A percentile compares a stretch with the other conserved stretches of the same genome.
Evolutionary conservation across 2,113 vertebrate species (phyloP).

Genomic region (Chamaea fasciata): DNA sequence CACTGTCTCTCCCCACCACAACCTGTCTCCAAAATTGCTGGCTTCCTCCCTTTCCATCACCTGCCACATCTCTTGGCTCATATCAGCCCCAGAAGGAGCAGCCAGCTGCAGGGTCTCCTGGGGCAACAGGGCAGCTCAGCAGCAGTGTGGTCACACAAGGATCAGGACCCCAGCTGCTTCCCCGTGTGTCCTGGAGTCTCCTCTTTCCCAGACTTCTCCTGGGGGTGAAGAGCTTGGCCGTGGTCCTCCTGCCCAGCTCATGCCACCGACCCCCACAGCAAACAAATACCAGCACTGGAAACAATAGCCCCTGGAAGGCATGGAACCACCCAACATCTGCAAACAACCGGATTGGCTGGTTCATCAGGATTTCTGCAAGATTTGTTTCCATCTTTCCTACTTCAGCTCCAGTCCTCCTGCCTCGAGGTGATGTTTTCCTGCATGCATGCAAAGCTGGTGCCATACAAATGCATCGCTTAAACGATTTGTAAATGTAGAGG

Average conservation of each 20-base stretch:
- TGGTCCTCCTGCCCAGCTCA: neutral
- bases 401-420: neutral
- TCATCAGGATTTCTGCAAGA: neutral
- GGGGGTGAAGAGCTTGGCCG: neutral
- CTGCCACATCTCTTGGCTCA: fast-evolving
- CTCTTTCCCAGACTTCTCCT: neutral
- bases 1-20: fast-evolving
- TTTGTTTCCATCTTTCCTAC: slow-evolving; percentile 9
- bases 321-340: slow-evolving; percentile 44
- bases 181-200: neutral
- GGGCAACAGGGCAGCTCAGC: neutral
- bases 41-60: neutral
- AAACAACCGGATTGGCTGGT: neutral
- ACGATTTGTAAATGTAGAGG: neutral
- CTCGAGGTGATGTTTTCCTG: neutral
- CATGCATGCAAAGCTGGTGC: neutral
- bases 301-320: slow-evolving; percentile 41
- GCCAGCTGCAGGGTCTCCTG: fast-evolving
- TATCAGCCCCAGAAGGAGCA: neutral
- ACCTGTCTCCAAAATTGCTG: neutral
- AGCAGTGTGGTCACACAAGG: fast-evolving
- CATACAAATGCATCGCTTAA: neutral
- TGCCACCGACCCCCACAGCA: neutral
- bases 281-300: neutral
- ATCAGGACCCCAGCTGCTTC: neutral